A percentile compares a stretch with the other conserved stretches of the same genome.
These are phyloP conservation scores for Phortica variegata DNA, from an alignment of 1,140 invertebrate genomes.

Conservation along the genomic window DNA sequence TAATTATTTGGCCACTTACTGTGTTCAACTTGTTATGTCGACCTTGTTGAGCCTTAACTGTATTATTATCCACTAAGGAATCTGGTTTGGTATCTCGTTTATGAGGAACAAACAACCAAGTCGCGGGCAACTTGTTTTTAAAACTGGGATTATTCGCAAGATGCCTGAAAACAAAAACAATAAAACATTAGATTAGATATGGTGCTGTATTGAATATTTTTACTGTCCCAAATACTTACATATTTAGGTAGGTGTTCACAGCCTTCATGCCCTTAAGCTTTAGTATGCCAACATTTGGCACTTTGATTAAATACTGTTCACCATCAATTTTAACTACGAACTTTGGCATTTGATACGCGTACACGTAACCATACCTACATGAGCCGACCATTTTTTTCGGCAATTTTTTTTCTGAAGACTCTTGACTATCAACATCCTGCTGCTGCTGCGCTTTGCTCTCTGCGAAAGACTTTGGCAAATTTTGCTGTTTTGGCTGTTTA, in stretches of 20 bases:
- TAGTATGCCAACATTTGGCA: constrained; percentile 21
- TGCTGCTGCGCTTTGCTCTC: no score
- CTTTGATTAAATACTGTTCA: constrained; percentile 22
- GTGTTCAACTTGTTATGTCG: constrained; percentile 2
- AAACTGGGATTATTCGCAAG: not conserved
- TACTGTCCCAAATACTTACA: no score
- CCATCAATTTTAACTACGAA: constrained; percentile 23
- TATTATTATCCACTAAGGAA: constrained; percentile 3
- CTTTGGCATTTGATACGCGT: constrained; percentile 21
- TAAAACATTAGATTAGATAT: not conserved
- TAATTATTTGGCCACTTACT: constrained; percentile 6
- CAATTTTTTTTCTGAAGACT: no score
- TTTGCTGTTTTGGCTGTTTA: no score
- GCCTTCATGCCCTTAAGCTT: constrained; percentile 14
- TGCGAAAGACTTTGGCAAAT: no score
- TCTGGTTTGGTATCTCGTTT: no score
- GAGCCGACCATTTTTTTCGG: no score
- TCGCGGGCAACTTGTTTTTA: constrained; percentile 11
- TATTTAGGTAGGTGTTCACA: constrained; percentile 22
- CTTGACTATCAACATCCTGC: no score
- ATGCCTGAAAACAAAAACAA: constrained; percentile 5
- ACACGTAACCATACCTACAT: constrained; percentile 30
- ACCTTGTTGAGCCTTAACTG: constrained; percentile 3
- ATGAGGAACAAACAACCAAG: constrained; percentile 32
- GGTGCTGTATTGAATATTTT: no score